These are phyloP conservation scores for Dasysyrphus tricinctus DNA, from an alignment of 2,888 invertebrate species.

Conservation along the genomic window DNA sequence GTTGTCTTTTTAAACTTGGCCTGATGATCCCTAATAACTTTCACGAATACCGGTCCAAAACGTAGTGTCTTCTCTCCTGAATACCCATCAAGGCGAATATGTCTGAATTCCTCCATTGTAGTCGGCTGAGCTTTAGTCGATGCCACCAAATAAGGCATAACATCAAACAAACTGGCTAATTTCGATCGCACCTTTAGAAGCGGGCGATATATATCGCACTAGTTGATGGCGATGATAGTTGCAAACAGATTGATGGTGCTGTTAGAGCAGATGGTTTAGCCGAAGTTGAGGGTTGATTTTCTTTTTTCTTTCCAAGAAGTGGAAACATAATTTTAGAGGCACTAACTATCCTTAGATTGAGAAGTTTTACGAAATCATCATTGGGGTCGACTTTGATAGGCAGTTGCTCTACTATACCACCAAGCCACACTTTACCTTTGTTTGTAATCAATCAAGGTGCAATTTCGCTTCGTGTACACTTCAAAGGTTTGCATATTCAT, in stretches of 20 bases:
- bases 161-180: constrained; percentile 80
- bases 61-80: constrained; percentile 85
- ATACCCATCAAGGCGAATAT: constrained; percentile 85
- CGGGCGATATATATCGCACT: constrained; percentile 42
- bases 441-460: constrained; percentile 55
- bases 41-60: constrained; percentile 84
- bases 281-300: constrained; percentile 3
- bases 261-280: background rate
- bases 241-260: background rate
- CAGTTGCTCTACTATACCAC: constrained; percentile 40
- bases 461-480: constrained; percentile 75
- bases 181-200: constrained; percentile 75
- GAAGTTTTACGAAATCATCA: constrained; percentile 78
- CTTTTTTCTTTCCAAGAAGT: background rate
- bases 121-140: constrained; percentile 86
- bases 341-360: constrained; percentile 77
- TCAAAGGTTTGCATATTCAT: constrained; percentile 11
- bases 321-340: background rate
- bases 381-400: constrained; percentile 79
- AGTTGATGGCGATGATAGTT: background rate
- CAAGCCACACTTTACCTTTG: constrained; percentile 78
- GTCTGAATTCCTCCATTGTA: constrained; percentile 82
- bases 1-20: constrained; percentile 2
- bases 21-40: constrained; percentile 73
- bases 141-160: constrained; percentile 87